These are phyloP conservation scores for Drosophila melanosoma DNA, from an alignment of 2,888 invertebrate species.

Conservation along the genomic window DNA sequence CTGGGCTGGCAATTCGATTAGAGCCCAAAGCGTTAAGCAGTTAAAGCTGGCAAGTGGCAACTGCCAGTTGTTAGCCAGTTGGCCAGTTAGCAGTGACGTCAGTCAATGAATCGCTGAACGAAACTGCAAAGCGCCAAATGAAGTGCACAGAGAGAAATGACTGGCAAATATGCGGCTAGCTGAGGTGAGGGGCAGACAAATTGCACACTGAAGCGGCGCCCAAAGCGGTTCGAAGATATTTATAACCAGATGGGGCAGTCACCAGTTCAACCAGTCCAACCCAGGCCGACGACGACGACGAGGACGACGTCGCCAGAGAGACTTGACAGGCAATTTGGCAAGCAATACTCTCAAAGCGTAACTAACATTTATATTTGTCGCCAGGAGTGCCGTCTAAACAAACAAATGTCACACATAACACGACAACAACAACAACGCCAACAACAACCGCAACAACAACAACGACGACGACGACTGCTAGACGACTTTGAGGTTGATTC, in stretches of 20 bases:
- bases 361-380: slow-evolving; percentile 77
- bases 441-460: slow-evolving; percentile 31
- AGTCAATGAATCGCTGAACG: slow-evolving; percentile 54
- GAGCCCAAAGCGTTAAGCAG: slow-evolving; percentile 65
- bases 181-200: slow-evolving; percentile 52
- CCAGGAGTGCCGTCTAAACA: slow-evolving; percentile 70
- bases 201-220: slow-evolving; percentile 45
- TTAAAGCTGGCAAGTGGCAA: slow-evolving; percentile 49
- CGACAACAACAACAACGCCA: slow-evolving; percentile 35
- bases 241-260: slow-evolving; percentile 42
- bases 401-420: slow-evolving; percentile 73
- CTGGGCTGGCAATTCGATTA: slow-evolving; percentile 66
- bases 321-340: slow-evolving; percentile 77
- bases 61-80: slow-evolving; percentile 16
- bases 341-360: slow-evolving; percentile 71
- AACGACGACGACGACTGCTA: slow-evolving; percentile 37
- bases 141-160: slow-evolving; percentile 62
- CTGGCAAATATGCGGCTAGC: slow-evolving; percentile 46
- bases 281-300: slow-evolving; percentile 6
- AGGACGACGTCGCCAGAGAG: slow-evolving; percentile 24
- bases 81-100: slow-evolving; percentile 42
- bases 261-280: background rate
- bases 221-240: slow-evolving; percentile 52
- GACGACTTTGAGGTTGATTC: slow-evolving; percentile 65
- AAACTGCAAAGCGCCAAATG: slow-evolving; percentile 56